Conservation (phyloP, 37 sponge, comb jelly and placozoan genomes). For the Halichondria panicea region DNA sequence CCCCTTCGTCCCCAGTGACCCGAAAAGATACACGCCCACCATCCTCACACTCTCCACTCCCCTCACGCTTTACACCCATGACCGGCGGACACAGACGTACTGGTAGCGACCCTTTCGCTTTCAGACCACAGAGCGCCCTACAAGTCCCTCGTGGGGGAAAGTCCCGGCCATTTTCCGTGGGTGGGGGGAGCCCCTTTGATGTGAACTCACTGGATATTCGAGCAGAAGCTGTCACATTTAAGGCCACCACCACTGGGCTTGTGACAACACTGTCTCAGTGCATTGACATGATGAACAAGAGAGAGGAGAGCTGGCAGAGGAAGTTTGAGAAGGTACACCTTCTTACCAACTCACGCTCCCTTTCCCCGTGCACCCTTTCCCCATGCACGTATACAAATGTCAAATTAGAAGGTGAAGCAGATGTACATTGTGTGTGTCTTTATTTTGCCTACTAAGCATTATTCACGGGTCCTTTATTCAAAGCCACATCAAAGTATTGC, state of each 20-base stretch:
- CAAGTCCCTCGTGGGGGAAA: constrained; percentile 3
- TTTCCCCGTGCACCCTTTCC: constrained; percentile 34
- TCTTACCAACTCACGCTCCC: constrained; percentile 26
- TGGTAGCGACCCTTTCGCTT: constrained; percentile 78
- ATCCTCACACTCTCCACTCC: constrained; percentile 24
- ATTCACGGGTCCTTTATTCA: too few species aligned
- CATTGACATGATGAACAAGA: constrained; percentile 71
- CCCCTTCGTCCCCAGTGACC: constrained; percentile 33
- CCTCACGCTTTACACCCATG: constrained; percentile 30
- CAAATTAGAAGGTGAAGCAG: too few species aligned
- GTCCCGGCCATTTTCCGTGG: constrained; percentile 1
- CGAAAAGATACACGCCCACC: constrained; percentile 1
- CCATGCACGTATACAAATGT: not conserved
- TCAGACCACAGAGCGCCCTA: constrained; percentile 11
- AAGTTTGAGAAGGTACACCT: constrained; percentile 75
- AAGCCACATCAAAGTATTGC: not conserved
- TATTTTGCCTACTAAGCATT: not conserved
- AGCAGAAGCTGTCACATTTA: constrained; percentile 86
- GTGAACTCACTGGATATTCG: constrained; percentile 55
- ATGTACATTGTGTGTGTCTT: not conserved
- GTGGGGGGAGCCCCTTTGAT: constrained; percentile 16
- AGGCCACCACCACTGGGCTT: constrained; percentile 92
- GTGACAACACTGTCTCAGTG: constrained; percentile 74
- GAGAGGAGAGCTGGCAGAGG: constrained; percentile 87
- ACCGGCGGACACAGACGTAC: constrained; percentile 70